Evolutionary conservation across 2,113 vertebrate genomes (phyloP).

Genomic region (Labeo rohita): DNA sequence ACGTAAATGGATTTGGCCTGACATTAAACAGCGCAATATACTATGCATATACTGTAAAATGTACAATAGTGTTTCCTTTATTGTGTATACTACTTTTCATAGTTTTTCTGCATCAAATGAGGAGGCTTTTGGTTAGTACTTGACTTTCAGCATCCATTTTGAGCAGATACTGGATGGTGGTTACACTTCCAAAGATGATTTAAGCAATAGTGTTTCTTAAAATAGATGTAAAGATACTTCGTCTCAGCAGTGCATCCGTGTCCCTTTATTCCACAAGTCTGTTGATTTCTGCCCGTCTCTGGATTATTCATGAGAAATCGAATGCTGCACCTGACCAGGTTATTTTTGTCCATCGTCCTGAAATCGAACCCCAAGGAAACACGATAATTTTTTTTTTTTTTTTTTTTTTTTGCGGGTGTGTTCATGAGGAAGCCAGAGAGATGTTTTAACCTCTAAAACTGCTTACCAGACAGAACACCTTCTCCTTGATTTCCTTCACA

Average conservation of each 20-base stretch:
- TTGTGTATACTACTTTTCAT: background rate
- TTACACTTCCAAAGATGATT: background rate
- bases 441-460: constrained; percentile 25
- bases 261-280: background rate
- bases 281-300: background rate
- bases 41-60: no score
- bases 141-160: background rate
- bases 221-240: background rate
- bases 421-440: background rate
- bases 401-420: constrained; percentile 30
- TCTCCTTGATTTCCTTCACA: constrained; percentile 18
- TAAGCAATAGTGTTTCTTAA: constrained; percentile 11
- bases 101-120: background rate
- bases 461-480: constrained; percentile 27
- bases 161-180: background rate
- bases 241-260: background rate
- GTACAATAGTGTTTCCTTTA: background rate
- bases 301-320: constrained; percentile 49
- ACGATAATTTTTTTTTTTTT: background rate
- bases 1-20: background rate
- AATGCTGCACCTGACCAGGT: constrained; percentile 14
- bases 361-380: constrained; percentile 38
- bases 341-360: constrained; percentile 41
- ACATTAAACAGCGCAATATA: background rate
- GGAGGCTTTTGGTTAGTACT: background rate